phyloP scores from a whole-genome alignment of 2,888 invertebrate genomes.

The Urechis unicinctus region DNA sequence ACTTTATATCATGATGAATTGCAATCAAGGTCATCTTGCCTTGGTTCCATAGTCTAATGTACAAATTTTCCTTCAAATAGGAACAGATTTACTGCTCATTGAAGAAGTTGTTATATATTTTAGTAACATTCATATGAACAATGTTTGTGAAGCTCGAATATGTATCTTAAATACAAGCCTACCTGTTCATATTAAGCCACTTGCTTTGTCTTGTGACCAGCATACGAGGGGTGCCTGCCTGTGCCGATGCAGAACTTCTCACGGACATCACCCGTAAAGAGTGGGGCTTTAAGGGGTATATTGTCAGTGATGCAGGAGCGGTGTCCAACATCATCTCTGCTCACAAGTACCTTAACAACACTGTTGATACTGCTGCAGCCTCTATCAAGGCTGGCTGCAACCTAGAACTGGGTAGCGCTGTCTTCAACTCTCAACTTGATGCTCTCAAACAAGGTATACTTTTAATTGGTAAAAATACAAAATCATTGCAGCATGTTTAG shows the following conservation, averaged over 20 bases:
- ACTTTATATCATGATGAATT: too few species aligned
- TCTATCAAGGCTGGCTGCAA: constrained; percentile 15
- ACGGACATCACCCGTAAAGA: constrained; percentile 16
- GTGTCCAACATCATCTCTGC: constrained; percentile 27
- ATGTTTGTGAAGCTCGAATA: too few species aligned
- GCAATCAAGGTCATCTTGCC: too few species aligned
- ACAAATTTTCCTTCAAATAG: too few species aligned
- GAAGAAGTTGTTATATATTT: too few species aligned
- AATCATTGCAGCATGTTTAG: too few species aligned
- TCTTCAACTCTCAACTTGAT: constrained; percentile 1
- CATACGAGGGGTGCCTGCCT: constrained; percentile 21
- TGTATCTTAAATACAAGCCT: not conserved
- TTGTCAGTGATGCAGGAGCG: constrained; percentile 37
- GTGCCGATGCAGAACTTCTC: constrained; percentile 19
- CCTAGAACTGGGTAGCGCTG: constrained; percentile 8
- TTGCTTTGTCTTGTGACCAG: too few species aligned
- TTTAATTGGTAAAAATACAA: too few species aligned
- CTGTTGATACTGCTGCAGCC: constrained; percentile 11
- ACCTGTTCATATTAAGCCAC: too few species aligned
- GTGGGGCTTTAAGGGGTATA: constrained; percentile 28
- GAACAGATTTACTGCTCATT: too few species aligned
- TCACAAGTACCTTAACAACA: constrained; percentile 7
- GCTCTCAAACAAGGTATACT: constrained; percentile 6
- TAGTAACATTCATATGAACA: too few species aligned
- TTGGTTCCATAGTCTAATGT: too few species aligned